Percentiles rank a stretch among this genome's conserved stretches.
phyloP scores from a whole-genome alignment of 2,113 vertebrate genomes.

The Hypomesus transpacificus region DNA sequence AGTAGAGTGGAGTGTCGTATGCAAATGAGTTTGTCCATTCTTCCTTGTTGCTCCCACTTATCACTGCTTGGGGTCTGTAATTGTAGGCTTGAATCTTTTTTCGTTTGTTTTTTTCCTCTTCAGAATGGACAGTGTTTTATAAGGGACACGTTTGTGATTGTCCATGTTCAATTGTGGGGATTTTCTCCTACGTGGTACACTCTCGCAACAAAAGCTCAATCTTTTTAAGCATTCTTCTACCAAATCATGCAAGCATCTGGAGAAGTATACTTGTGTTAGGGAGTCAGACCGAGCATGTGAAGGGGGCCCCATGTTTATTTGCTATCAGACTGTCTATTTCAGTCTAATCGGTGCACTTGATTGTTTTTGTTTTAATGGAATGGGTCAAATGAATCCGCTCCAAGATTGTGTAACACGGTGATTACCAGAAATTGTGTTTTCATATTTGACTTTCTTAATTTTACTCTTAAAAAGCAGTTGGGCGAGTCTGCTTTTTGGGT shows the following conservation, averaged over 20 bases:
- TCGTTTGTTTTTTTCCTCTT: background rate
- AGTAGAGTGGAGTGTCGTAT: background rate
- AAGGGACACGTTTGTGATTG: constrained; percentile 41
- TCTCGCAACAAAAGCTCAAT: too few relatives aligned
- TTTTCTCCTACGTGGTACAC: background rate
- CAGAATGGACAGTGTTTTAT: constrained; percentile 33
- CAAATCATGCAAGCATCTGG: constrained; percentile 31
- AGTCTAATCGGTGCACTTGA: background rate
- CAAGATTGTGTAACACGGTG: too few relatives aligned
- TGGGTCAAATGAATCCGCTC: background rate
- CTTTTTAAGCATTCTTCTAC: background rate
- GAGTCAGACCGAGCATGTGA: constrained; percentile 51
- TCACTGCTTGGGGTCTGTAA: constrained; percentile 52
- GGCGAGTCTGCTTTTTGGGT: constrained; percentile 29
- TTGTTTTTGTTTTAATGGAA: background rate
- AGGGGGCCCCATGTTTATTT: constrained; percentile 35
- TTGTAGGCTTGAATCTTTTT: constrained; percentile 34
- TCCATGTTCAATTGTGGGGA: too few relatives aligned
- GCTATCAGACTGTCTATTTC: constrained; percentile 11
- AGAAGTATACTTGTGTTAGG: constrained; percentile 25
- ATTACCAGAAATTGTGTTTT: background rate
- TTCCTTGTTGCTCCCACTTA: constrained; percentile 35
- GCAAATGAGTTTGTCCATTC: constrained; percentile 49
- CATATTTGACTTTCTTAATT: background rate
- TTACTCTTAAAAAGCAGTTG: constrained; percentile 30